Evolutionary conservation across 2,113 vertebrate genomes (phyloP).

Genomic region (Isurus oxyrinchus): DNA sequence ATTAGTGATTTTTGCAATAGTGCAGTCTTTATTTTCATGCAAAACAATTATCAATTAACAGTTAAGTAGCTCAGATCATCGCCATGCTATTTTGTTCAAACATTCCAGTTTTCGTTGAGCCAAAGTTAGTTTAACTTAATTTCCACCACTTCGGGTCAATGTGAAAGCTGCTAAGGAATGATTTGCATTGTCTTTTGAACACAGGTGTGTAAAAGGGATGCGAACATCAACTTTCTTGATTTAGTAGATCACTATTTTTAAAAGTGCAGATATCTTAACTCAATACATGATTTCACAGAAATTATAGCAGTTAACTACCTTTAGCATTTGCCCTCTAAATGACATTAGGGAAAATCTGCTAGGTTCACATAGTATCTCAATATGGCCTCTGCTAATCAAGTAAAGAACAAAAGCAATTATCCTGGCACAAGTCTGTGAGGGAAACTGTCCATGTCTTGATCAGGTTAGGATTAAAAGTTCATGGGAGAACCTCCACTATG

Average conservation of each 20-base stretch:
- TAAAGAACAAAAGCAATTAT: not conserved
- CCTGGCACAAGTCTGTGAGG: not conserved
- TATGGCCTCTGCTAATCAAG: not conserved
- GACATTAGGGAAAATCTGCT: not conserved
- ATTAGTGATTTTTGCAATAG: constrained; percentile 41
- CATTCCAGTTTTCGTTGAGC: not conserved
- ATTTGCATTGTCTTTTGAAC: not conserved
- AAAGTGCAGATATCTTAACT: not conserved
- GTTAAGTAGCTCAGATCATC: not conserved
- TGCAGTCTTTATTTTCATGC: constrained; percentile 53
- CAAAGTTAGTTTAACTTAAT: not conserved
- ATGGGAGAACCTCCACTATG: not conserved
- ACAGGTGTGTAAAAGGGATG: not conserved
- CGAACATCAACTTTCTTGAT: not conserved
- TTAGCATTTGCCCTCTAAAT: not conserved
- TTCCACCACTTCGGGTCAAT: not conserved
- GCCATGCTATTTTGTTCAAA: not conserved
- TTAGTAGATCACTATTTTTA: not conserved
- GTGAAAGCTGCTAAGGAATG: not conserved
- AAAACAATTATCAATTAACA: constrained; percentile 52
- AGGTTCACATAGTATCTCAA: not conserved
- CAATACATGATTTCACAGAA: not conserved
- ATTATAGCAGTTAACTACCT: not conserved
- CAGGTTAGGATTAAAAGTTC: not conserved
- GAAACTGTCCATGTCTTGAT: not conserved